phyloP scores from a whole-genome alignment of 2,888 invertebrate species.

The Maniola hyperantus region DNA sequence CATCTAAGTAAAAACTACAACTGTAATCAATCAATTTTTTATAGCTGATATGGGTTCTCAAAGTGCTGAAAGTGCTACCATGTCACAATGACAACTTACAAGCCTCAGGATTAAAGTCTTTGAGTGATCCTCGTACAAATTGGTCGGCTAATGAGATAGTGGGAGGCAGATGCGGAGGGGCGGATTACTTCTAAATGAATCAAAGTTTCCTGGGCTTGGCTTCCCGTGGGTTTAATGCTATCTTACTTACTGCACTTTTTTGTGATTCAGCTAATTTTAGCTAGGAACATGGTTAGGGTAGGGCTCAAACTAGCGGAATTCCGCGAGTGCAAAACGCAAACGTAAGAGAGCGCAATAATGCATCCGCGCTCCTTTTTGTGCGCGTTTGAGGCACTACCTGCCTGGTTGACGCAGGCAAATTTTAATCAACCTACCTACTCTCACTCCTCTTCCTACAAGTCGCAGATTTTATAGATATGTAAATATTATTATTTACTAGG shows the following conservation, averaged over 20 bases:
- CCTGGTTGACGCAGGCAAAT: too few relatives aligned
- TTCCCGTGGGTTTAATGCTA: slow-evolving; percentile 49
- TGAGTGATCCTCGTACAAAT: slow-evolving; percentile 69
- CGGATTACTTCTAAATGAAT: slow-evolving; percentile 72
- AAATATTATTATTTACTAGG: too few relatives aligned
- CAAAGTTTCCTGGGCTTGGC: slow-evolving; percentile 58
- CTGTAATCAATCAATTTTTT: background rate
- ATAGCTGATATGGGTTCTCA: background rate
- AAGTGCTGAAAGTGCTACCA: background rate
- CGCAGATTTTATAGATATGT: too few relatives aligned
- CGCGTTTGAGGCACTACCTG: too few relatives aligned
- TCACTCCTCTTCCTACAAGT: too few relatives aligned
- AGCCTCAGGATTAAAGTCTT: slow-evolving; percentile 62
- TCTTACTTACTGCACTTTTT: slow-evolving; percentile 51
- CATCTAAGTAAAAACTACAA: background rate
- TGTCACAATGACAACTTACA: slow-evolving; percentile 44
- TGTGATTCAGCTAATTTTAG: slow-evolving; percentile 10
- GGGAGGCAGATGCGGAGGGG: slow-evolving; percentile 52
- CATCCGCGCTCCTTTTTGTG: too few relatives aligned
- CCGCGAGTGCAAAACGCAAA: too few relatives aligned
- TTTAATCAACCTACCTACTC: too few relatives aligned
- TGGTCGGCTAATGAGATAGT: slow-evolving; percentile 76
- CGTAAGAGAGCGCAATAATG: too few relatives aligned
- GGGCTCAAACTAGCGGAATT: too few relatives aligned
- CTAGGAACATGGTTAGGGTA: slow-evolving; percentile 13